A percentile compares a stretch with the other conserved stretches of the same genome.
These are phyloP conservation scores for Tenebrio molitor DNA, from an alignment of 1,140 invertebrate species.

Conservation along the genomic window DNA sequence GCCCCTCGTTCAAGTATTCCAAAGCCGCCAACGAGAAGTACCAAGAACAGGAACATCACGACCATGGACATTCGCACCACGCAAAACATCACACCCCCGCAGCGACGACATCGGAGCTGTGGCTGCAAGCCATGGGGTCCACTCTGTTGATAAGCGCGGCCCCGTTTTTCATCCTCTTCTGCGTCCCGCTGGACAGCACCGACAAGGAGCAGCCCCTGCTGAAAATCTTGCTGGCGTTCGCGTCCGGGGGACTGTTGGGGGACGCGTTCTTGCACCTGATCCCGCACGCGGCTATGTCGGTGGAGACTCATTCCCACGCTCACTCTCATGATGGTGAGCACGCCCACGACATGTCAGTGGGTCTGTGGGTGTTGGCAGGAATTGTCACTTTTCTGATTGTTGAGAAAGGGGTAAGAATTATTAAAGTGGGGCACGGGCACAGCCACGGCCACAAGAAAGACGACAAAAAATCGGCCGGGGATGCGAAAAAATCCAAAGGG, in stretches of 20 bases:
- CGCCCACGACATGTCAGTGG: slow-evolving; percentile 69
- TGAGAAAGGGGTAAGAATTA: slow-evolving; percentile 91
- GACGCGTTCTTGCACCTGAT: slow-evolving; percentile 98
- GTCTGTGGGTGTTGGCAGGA: slow-evolving; percentile 91
- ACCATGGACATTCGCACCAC: too few relatives aligned
- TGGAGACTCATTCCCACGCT: slow-evolving; percentile 67
- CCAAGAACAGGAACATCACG: slow-evolving; percentile 51
- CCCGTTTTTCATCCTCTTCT: slow-evolving; percentile 93
- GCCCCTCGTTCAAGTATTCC: slow-evolving; percentile 82
- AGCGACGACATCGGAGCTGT: slow-evolving; percentile 71
- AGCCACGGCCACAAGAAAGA: slow-evolving; percentile 67
- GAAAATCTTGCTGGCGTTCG: slow-evolving; percentile 93
- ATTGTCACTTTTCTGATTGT: slow-evolving; percentile 93
- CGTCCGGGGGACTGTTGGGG: slow-evolving; percentile 93
- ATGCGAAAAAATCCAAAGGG: too few relatives aligned
- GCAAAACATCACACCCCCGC: too few relatives aligned
- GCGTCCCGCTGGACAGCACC: slow-evolving; percentile 93
- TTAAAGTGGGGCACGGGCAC: slow-evolving; percentile 86
- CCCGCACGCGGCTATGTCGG: slow-evolving; percentile 88
- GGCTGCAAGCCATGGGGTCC: slow-evolving; percentile 87
- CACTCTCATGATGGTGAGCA: slow-evolving; percentile 72
- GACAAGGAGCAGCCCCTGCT: slow-evolving; percentile 86
- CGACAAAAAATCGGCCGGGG: slow-evolving; percentile 64
- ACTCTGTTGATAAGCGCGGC: slow-evolving; percentile 94
- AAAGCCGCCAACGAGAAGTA: slow-evolving; percentile 76